Evolutionary conservation across 2,113 vertebrate genomes (phyloP), one percentile per base, ranked within the genome.

Genomic region (Nanorana parkeri): DNA sequence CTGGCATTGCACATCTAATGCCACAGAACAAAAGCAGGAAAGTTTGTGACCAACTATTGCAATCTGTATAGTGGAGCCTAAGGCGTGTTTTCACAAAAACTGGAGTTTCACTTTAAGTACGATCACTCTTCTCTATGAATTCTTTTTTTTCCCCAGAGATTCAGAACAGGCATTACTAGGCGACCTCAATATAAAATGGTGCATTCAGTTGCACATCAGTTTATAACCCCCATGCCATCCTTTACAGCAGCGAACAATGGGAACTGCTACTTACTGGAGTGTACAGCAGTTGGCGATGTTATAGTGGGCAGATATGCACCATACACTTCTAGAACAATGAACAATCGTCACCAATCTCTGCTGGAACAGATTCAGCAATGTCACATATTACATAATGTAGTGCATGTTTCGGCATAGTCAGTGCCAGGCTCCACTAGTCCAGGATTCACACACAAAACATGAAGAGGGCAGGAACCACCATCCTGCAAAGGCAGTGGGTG

Each of bases 371-470:
- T 47, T 47, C 13, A 47, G 10, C 41, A 47, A 47, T 13, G 41
- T 47, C 13, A 56, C 52, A 36, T 32, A 8, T 29, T 58, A 74
- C 29, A 61, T 26, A 36, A 29, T n/a, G 36, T 61, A 60, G 72
- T 75, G 55, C 72, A 61, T 24, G 55, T 60, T 75, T 75, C 60
- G 26, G 60, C 4, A 24, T n/a, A 6, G 58, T 6, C 41, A 17
- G 65, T 67, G 65, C 65, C 23, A 67, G 15, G 26, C 23, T n/a
- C 19, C 1, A 6, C 63, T 29, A 32, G 68, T 7, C 41, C 36
- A 52, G 29, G n/a, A 28, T 73, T 29, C 74, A 81, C 58, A 75
- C 61, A 81, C 24, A 74, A 24, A 63, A 73, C 52, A 73, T 63
- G 55, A 60, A 81, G 51, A 17, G 63, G 36, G 24, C 32, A 64